phyloP scores from a whole-genome alignment of 2,888 invertebrate species.

The Chelonus formosanus region DNA sequence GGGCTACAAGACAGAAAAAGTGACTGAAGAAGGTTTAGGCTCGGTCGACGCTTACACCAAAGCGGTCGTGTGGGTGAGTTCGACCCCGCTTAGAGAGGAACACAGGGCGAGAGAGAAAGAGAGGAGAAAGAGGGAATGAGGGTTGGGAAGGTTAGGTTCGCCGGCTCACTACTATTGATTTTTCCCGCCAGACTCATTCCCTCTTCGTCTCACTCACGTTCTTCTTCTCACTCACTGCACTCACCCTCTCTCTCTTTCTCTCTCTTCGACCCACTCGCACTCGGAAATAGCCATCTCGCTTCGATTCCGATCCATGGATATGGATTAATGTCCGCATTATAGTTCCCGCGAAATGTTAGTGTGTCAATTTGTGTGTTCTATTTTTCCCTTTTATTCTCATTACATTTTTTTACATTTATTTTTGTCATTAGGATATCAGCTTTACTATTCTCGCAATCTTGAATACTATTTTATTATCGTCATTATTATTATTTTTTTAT shows the following conservation, averaged over 20 bases:
- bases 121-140: constrained; percentile 39
- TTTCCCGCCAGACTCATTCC: constrained; percentile 64
- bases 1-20: constrained; percentile 38
- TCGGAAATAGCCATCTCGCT: constrained; percentile 41
- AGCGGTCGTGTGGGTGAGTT: constrained; percentile 50
- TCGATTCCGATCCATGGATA: constrained; percentile 33
- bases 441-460: too few species aligned
- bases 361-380: constrained; percentile 20
- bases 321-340: constrained; percentile 29
- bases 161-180: constrained; percentile 65
- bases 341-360: constrained; percentile 20
- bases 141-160: constrained; percentile 60
- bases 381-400: constrained; percentile 1
- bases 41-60: constrained; percentile 51
- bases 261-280: constrained; percentile 35
- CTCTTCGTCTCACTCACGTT: constrained; percentile 53
- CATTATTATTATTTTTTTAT: too few species aligned
- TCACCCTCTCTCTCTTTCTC: constrained; percentile 37
- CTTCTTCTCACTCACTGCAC: constrained; percentile 37
- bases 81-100: constrained; percentile 44
- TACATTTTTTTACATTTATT: background rate
- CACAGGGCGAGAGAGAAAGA: constrained; percentile 35
- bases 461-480: too few species aligned
- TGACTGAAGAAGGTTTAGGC: constrained; percentile 48
- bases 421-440: background rate